Base-by-base conservation (phyloP, 2,888 invertebrate genomes). In the Oligia strigilis region DNA sequence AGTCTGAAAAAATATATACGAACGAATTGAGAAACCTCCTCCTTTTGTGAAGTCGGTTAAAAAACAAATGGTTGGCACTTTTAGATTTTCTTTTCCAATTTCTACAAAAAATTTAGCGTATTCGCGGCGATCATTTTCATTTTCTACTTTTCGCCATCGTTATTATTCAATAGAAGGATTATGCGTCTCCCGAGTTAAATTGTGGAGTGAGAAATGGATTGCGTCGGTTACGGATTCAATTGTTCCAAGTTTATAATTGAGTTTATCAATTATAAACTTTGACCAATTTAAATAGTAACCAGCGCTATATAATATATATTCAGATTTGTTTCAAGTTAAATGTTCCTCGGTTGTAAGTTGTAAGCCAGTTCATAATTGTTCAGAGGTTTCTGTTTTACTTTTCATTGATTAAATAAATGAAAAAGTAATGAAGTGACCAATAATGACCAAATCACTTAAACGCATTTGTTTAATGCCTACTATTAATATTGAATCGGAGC, bases 81-180 rank as follows among this genome's bases (percentile, higher is more conserved):
- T 60, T 4, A 60, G 60, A n/a, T n/a, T n/a, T 60, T n/a, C n/a
- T 58, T 60, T 43, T 43, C 17, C 19, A 5, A 75, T 40, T 67
- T 67, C 6, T 6, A 29, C 8, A 2, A 58, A 60, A 66, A 60
- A 29, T n/a, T 5, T 14, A 46, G 29, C 8, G 1, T 58, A 23
- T 52, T 49, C 14, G 43, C 9, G 29, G 65, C n/a, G 29, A 9
- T 14, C 0, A 49, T 49, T 49, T 23, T 75, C 0, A 29, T 64
- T 69, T 52, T 36, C 29, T 55, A 36, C 29, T 55, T 77, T 65
- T 58, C 29, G 36, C 4, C 36, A 19, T 52, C 1, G 19, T 60
- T 60, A 17, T 29, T 52, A 78, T 78, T 29, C 29, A 11, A 52
- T 29, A 66, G 19, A 43, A 80, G n/a, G 58, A 71, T 43, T 78